These are phyloP conservation scores for Coremacera marginata DNA, from an alignment of 2,888 invertebrate genomes.

Conservation along the genomic window DNA sequence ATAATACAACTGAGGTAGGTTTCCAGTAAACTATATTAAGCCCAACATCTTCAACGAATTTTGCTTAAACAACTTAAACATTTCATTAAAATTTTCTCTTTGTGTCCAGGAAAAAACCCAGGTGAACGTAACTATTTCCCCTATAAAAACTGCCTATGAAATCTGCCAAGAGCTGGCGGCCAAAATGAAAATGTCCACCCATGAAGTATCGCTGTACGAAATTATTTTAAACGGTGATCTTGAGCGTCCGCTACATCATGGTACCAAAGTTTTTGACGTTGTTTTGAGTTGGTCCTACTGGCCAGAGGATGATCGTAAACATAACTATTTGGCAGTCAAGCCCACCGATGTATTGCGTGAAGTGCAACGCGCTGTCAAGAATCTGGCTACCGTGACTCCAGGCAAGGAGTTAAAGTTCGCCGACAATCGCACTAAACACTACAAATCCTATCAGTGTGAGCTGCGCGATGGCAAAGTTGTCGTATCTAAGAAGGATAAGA, in stretches of 20 bases:
- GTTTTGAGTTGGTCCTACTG: constrained; percentile 87
- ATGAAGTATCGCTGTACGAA: constrained; percentile 83
- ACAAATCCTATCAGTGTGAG: constrained; percentile 84
- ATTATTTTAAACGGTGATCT: constrained; percentile 81
- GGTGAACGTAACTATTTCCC: constrained; percentile 73
- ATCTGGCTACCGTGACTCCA: constrained; percentile 74
- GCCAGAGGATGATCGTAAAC: constrained; percentile 86
- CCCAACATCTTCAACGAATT: too few species aligned
- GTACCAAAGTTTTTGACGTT: constrained; percentile 72
- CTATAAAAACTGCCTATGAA: constrained; percentile 82
- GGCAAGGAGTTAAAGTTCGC: constrained; percentile 86
- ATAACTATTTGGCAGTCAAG: constrained; percentile 81
- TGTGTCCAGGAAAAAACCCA: constrained; percentile 64
- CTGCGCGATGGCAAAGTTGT: constrained; percentile 83
- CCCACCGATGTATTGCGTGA: constrained; percentile 70
- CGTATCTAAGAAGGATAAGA: constrained; percentile 87
- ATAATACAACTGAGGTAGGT: constrained; percentile 74
- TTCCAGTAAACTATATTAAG: constrained; percentile 42
- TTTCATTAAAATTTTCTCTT: too few species aligned
- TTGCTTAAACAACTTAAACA: too few species aligned
- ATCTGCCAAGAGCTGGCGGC: constrained; percentile 79
- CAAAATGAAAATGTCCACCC: constrained; percentile 76
- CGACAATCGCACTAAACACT: constrained; percentile 79
- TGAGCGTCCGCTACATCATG: constrained; percentile 82
- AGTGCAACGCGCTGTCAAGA: constrained; percentile 72